Conservation (phyloP, 1,140 invertebrate species). For the Megathymus violae region DNA sequence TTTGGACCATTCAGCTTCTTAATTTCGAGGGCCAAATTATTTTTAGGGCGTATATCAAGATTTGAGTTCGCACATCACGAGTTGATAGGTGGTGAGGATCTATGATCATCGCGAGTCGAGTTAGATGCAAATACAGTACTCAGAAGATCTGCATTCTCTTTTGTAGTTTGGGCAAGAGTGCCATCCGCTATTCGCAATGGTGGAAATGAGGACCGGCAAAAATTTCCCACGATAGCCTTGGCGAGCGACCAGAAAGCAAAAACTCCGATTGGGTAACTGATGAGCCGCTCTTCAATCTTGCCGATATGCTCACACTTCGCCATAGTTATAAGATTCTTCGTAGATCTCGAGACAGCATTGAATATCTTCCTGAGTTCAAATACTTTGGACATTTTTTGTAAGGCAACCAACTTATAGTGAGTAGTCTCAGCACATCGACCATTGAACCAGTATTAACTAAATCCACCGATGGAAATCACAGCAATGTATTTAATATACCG, state of each 20-base stretch:
- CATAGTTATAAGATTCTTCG: not conserved
- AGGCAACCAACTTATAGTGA: too few relatives aligned
- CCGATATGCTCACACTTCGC: slow-evolving; percentile 16
- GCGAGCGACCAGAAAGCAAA: slow-evolving; percentile 35
- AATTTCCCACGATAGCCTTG: slow-evolving; percentile 35
- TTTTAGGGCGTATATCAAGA: too few relatives aligned
- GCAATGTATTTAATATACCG: too few relatives aligned
- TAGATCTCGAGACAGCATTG: slow-evolving; percentile 1
- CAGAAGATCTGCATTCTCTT: too few relatives aligned
- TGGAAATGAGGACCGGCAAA: slow-evolving; percentile 34
- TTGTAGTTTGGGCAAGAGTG: slow-evolving; percentile 29
- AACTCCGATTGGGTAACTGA: slow-evolving; percentile 7
- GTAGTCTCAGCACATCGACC: too few relatives aligned
- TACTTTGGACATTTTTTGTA: too few relatives aligned
- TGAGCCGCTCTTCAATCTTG: slow-evolving; percentile 31
- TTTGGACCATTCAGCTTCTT: too few relatives aligned
- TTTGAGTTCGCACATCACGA: too few relatives aligned
- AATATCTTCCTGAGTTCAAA: too few relatives aligned
- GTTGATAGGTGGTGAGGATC: slow-evolving; percentile 5
- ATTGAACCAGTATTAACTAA: too few relatives aligned
- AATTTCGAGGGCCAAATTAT: too few relatives aligned
- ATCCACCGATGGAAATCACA: too few relatives aligned
- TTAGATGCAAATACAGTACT: not conserved
- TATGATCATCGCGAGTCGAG: not conserved
- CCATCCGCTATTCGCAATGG: slow-evolving; percentile 22